Evolutionary conservation across 2,888 invertebrate genomes (phyloP), one percentile per base, ranked within the genome.

Genomic region (Drosophila mayaguana): DNA sequence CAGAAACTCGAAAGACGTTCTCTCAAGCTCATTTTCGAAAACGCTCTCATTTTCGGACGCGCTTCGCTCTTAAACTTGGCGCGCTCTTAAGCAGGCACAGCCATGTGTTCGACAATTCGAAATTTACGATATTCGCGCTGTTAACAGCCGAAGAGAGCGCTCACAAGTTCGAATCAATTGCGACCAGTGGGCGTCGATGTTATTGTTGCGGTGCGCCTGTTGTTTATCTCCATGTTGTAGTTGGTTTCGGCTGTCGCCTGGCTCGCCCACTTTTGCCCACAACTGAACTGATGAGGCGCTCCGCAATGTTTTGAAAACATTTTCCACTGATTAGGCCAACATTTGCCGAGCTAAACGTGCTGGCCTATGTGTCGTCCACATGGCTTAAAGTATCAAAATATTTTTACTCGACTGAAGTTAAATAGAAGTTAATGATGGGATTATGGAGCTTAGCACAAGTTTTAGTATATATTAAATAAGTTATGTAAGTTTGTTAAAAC

Each of bases 231-330:
- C 61, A 67, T 71, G 61, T 73, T 78, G 46, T 54, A 62, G 69
- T 42, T 53, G 43, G 43, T 54, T 64, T 42, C 7, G 43, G 25
- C 45, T 61, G 51, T 14, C 34, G 28, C 14, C 40, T 48, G 46
- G n/a, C 28, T 3, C n/a, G 40, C 43, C 36, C 51, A 45, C 22
- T 2, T 25, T 2, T 20, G 12, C 54, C 28, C 34, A n/a, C 45
- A 48, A 36, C 60, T 61, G 71, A 48, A 36, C 60, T 61, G 71
- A 59, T 67, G 68, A 69, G 64, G 55, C 64, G 66, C 55, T 43
- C 64, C 79, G 70, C 65, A 84, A 81, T 73, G 67, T 88, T 83
- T 83, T 78, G 32, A 72, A 84, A 88, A 88, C 69, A 84, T 80
- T 81, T 71, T 53, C 73, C 56, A 66, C 67, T 74, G 89, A 78